Base-by-base conservation (phyloP, 2,113 vertebrate species). In the Cyanoderma ruficeps region DNA sequence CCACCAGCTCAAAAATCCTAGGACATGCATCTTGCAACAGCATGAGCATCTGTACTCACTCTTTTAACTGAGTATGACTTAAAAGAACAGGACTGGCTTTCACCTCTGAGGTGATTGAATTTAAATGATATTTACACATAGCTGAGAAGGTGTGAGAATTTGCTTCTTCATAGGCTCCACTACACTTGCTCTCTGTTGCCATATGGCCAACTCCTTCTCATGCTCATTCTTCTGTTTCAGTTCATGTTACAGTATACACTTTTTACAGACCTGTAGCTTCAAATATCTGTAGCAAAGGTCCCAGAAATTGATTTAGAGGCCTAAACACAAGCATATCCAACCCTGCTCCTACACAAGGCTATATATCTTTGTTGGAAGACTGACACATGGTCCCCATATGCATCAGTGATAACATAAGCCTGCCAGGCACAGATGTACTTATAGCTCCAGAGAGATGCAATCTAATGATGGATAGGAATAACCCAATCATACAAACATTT, bases 281-380 rank as follows among this genome's bases (percentile, higher is more conserved):
- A 91, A 97, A 96, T 97, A 97, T 97, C 96, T 98, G 97, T 94
- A 97, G 91, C 77, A 95, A 96, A 94, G 74, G 95, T 82, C 92
- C 87, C 86, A 92, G 92, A 96, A 97, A 96, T 80, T 98, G 97
- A 98, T 97, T 98, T 98, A 98, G 96, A 96, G 90, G 70, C 93
- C 97, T 96, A 94, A 98, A 97, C 95, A 95, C 93, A 97, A 97
- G 95, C 87, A 94, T 97, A 95, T 91, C 95, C 94, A 97, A 93
- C 88, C 94, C 89, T 94, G 79, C 89, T 74, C 68, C 94, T 80
- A 87, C 92, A 70, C 71, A 89, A 94, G 70, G 86, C 92, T 74
- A 96, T 97, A 92, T 92, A 97, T 98, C 97, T 97, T 97, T 93
- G 80, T 67, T 95, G 96, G 93, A 95, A 97, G 97, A 97, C 91